A percentile compares a stretch with the other conserved stretches of the same genome.
Conservation (phyloP, 2,113 vertebrate genomes). For the Peromyscus californicus region DNA sequence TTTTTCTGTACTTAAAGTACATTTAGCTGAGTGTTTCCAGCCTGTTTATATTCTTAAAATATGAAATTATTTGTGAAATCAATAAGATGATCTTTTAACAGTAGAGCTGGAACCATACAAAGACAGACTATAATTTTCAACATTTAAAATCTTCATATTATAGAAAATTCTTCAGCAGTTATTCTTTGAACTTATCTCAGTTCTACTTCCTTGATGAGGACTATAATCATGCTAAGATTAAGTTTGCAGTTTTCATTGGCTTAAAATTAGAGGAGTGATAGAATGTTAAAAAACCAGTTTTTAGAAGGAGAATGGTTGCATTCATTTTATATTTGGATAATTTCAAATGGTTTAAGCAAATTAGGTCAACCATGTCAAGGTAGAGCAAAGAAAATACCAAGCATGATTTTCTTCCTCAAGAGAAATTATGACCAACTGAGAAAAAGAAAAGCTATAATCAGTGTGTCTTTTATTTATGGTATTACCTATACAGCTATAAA, state of each 20-base stretch:
- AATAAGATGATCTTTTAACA: slow-evolving; percentile 21
- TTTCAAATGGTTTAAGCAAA: slow-evolving; percentile 31
- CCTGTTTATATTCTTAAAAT: slow-evolving; percentile 17
- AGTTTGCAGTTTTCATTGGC: slow-evolving; percentile 23
- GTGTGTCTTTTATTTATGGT: slow-evolving; percentile 46
- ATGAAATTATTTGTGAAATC: slow-evolving; percentile 48
- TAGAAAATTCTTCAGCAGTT: slow-evolving; percentile 27
- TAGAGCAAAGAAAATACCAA: neutral
- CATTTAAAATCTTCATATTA: slow-evolving; percentile 55
- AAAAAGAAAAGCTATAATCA: slow-evolving; percentile 64
- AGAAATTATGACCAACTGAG: slow-evolving; percentile 56
- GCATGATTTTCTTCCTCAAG: slow-evolving; percentile 19
- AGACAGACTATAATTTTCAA: slow-evolving; percentile 60
- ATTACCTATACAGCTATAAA: slow-evolving; percentile 70
- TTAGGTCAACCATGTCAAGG: slow-evolving; percentile 8
- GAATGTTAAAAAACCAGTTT: slow-evolving; percentile 48
- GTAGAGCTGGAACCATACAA: neutral
- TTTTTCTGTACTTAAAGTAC: slow-evolving; percentile 30
- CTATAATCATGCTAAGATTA: slow-evolving; percentile 46
- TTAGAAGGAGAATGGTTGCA: neutral
- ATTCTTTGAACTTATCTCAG: slow-evolving; percentile 21
- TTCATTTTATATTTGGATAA: slow-evolving; percentile 59
- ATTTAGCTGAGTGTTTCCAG: neutral
- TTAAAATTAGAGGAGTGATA: slow-evolving; percentile 38
- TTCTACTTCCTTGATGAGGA: neutral